phyloP scores from a whole-genome alignment of 2,113 vertebrate species.

The Salvator merianae region DNA sequence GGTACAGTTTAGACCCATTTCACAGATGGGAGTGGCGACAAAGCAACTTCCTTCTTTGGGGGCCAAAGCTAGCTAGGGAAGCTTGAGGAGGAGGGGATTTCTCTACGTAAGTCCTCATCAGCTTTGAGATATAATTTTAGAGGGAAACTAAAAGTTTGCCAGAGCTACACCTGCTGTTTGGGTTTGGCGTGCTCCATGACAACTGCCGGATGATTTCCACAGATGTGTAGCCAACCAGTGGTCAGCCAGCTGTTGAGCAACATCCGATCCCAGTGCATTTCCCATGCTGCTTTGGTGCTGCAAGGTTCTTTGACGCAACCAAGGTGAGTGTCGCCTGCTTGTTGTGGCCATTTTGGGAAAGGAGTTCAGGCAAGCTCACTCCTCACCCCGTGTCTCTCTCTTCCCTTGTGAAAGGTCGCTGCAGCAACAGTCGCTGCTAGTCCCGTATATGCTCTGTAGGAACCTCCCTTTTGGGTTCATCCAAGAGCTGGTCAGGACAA shows the following conservation, averaged over 20 bases:
- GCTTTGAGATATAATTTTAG: too few species aligned
- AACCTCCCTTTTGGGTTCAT: slow-evolving; percentile 98
- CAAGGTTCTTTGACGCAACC: slow-evolving; percentile 94
- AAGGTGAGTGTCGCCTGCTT: slow-evolving; percentile 76
- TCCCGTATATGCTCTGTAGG: slow-evolving; percentile 98
- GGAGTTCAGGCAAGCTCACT: neutral
- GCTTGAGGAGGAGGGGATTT: neutral
- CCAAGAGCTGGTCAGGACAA: slow-evolving; percentile 94
- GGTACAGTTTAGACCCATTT: too few species aligned
- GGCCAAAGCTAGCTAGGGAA: too few species aligned
- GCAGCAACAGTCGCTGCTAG: slow-evolving; percentile 92
- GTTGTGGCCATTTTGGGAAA: neutral
- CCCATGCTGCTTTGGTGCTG: slow-evolving; percentile 92
- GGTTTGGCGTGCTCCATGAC: neutral
- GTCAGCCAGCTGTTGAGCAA: slow-evolving; percentile 98
- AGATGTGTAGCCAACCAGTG: slow-evolving; percentile 97
- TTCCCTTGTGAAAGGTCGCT: slow-evolving; percentile 75
- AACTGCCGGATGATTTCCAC: slow-evolving; percentile 9
- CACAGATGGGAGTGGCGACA: too few species aligned
- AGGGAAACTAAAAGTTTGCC: too few species aligned
- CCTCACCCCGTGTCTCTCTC: neutral
- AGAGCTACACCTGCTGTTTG: rapidly evolving
- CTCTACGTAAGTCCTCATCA: too few species aligned
- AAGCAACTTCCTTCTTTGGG: too few species aligned
- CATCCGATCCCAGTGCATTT: slow-evolving; percentile 98